Evolutionary conservation across 2,113 vertebrate species (phyloP), one percentile per base, ranked within the genome.

Genomic region (Rhinolophus ferrumequinum): DNA sequence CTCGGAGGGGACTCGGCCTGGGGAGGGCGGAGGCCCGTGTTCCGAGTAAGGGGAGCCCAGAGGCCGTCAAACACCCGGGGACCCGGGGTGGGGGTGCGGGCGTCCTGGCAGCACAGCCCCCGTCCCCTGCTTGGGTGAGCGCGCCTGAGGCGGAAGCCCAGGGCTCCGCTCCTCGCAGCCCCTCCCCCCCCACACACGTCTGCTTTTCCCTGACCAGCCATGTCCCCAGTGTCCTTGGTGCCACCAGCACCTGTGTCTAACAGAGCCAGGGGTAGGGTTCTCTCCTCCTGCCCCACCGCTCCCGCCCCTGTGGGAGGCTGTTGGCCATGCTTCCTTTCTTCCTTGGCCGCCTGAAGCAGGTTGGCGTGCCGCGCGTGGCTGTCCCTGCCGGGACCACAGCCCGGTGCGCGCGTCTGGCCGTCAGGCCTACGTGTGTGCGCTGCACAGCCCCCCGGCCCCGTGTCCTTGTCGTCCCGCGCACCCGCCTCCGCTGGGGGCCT

Each of bases 381-480:
- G 56, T 30, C 80, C 33, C 26, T 0, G 14, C 21, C 41, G 50
- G 26, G 50, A 22, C 47, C 33, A 19, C 11, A 33, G 76, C 38
- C 9, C 5, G 2, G n/a, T 3, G 19, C 10, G 0, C 19, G 66
- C 12, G 30, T 3, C 44, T 60, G 44, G 67, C 64, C 16, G 2
- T 2, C 13, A 15, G 24, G 33, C 47, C 5, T n/a, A 0, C 0
- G 10, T 6, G 3, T 16, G 1, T 16, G 8, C 12, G 4, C 24
- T 33, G 50, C 60, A 30, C 41, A 15, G 50, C 16, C 28, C 13
- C 44, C 47, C 3, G 47, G 13, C 24, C 21, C 21, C 6, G 3
- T 3, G 7, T 50, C 67, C 62, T 14, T 4, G 0, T 16, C 1
- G 8, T 30, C 60, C 41, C 7, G 21, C 11, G 26, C n/a, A 9